Conservation (phyloP, 1,140 invertebrate species). For the Drosophila sp. region DNA sequence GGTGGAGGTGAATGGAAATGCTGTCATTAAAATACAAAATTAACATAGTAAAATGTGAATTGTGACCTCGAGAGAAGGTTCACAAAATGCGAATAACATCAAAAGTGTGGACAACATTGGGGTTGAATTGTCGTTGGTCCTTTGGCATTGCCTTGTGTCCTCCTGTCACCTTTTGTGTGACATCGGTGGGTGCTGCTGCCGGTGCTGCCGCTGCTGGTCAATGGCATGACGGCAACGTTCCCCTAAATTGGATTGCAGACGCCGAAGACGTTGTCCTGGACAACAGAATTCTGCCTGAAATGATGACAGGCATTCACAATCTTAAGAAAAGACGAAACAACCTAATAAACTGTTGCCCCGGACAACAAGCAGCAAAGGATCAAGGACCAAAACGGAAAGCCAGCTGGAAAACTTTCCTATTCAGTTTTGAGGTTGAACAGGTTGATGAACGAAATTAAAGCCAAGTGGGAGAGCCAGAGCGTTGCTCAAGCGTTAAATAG, state of each 20-base stretch:
- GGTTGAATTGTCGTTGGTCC: constrained; percentile 26
- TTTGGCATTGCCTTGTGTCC: constrained; percentile 35
- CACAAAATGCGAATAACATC: constrained; percentile 62
- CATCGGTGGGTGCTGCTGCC: constrained; percentile 14
- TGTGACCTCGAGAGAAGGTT: constrained; percentile 57
- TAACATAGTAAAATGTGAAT: constrained; percentile 74
- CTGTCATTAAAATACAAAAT: constrained; percentile 60
- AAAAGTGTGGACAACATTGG: constrained; percentile 42
- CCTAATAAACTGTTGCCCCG: constrained; percentile 77
- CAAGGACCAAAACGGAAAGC: background rate
- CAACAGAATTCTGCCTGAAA: constrained; percentile 52
- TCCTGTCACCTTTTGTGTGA: constrained; percentile 47
- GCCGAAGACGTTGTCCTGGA: constrained; percentile 45
- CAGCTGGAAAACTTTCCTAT: constrained; percentile 50
- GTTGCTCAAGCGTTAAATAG: constrained; percentile 76
- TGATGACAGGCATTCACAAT: constrained; percentile 64
- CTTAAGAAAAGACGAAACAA: constrained; percentile 76
- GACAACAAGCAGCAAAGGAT: constrained; percentile 48
- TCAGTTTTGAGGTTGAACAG: constrained; percentile 66
- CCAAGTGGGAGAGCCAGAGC: constrained; percentile 14
- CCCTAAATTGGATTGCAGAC: constrained; percentile 41
- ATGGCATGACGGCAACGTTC: constrained; percentile 43
- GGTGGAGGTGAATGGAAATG: background rate
- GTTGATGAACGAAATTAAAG: constrained; percentile 51
- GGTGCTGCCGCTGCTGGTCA: constrained; percentile 31